These are phyloP conservation scores for Melitaea athalia DNA, from an alignment of 2,888 invertebrate species.

Conservation along the genomic window DNA sequence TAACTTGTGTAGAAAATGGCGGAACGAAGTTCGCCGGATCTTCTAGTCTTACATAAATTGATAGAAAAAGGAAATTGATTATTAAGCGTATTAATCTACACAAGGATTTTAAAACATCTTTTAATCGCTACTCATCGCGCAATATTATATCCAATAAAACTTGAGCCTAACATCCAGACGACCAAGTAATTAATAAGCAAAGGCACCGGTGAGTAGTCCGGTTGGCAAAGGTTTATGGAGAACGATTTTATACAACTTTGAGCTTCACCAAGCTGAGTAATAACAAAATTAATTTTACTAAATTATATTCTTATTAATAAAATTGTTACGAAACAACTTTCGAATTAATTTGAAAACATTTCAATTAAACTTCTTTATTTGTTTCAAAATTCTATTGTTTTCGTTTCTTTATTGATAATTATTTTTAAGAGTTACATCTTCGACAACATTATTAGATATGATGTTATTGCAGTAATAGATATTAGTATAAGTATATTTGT, in stretches of 20 bases:
- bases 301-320: neutral
- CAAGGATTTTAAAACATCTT: too few species aligned
- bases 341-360: neutral
- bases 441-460: too few species aligned
- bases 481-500: too few species aligned
- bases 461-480: too few species aligned
- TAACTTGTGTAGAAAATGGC: too few species aligned
- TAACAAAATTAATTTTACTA: neutral
- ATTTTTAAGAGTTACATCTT: too few species aligned
- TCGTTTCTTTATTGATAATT: too few species aligned
- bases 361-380: neutral
- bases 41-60: too few species aligned
- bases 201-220: slow-evolving; percentile 15
- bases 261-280: slow-evolving; percentile 5
- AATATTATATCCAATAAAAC: neutral
- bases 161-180: slow-evolving; percentile 5
- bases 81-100: too few species aligned
- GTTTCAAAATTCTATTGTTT: too few species aligned
- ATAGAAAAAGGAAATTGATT: too few species aligned
- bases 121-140: neutral
- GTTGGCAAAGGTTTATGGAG: slow-evolving; percentile 21
- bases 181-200: slow-evolving; percentile 29
- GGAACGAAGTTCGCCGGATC: too few species aligned
- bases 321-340: neutral
- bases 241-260: slow-evolving; percentile 25